phyloP scores from a whole-genome alignment of 2,888 invertebrate species.

The Tineola bisselliella region DNA sequence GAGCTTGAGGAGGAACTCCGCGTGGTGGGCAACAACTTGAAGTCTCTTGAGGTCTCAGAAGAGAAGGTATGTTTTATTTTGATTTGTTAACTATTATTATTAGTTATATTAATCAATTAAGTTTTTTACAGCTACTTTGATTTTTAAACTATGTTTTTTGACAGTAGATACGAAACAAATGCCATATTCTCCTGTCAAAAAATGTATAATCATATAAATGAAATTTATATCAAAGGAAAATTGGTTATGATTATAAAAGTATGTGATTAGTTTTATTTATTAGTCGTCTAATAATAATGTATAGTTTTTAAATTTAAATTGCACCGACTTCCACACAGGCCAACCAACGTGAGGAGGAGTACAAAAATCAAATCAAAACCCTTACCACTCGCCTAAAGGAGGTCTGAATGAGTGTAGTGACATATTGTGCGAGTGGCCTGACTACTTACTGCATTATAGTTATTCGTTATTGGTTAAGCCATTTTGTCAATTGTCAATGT shows the following conservation, averaged over 20 bases:
- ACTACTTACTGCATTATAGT: background rate
- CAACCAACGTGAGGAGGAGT: conserved; percentile 99
- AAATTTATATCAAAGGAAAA: no score
- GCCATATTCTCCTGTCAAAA: no score
- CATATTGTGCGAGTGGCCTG: conserved; percentile 34
- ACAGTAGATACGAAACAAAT: no score
- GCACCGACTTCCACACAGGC: conserved; percentile 72
- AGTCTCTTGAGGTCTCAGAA: conserved; percentile 99
- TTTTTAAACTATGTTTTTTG: no score
- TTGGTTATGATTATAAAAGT: no score
- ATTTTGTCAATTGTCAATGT: no score
- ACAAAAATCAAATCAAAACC: conserved; percentile 99
- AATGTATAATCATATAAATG: no score
- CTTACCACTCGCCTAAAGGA: conserved; percentile 99
- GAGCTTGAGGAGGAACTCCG: conserved; percentile 99
- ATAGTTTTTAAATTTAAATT: background rate
- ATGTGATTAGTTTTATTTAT: no score
- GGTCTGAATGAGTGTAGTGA: conserved; percentile 74
- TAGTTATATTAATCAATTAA: background rate
- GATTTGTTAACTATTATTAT: background rate
- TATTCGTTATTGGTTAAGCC: background rate
- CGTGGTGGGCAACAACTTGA: conserved; percentile 99
- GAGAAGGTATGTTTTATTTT: conserved; percentile 85
- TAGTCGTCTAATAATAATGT: background rate
- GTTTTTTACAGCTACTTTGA: background rate